Evolutionary conservation across 2,113 vertebrate genomes (phyloP), one percentile per base, ranked within the genome.

Genomic region (Myotis brandtii): DNA sequence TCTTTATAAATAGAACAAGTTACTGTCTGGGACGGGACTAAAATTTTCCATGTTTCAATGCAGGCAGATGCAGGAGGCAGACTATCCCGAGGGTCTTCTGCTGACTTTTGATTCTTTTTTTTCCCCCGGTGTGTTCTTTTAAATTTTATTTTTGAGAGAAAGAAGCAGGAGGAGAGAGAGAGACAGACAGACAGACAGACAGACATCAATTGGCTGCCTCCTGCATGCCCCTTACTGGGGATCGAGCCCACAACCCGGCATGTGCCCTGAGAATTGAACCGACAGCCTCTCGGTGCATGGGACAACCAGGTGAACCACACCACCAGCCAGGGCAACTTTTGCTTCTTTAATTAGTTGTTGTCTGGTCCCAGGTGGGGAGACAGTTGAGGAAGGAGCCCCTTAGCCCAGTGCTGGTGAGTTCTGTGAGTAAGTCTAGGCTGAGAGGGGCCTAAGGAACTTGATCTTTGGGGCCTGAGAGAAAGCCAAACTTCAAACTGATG

Each of bases 1-100:
- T 84, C 56, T 62, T 80, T 93, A 86, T 83, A 94, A 91, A 94
- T 91, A 95, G 79, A 89, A 80, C 91, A 86, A 69, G 43, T 89
- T 73, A 75, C 54, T 62, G 27, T 87, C 56, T 2, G 0, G 1
- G 2, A 17, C 40, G 13, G 86, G 73, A 89, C 34, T 94, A 77
- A 75, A 91, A 70, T 91, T 93, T 90, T 96, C 73, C 82, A 56
- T 3, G 32, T 16, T 79, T 70, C 52, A 64, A 14, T 83, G 18
- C 59, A 79, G 59, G 67, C n/a, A 94, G 54, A 3, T n/a, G 9
- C 2, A 67, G 54, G 83, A 79, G 48, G 7, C 48, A 21, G 76
- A 40, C 9, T 46, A 16, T 56, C 25, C 52, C 46, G n/a, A 67
- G 34, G 20, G 82, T 79, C 27, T 77, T 80, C 40, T 9, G 25